Evolutionary conservation across 2,888 invertebrate genomes (phyloP).

Genomic region (Hydropsyche betteni): DNA sequence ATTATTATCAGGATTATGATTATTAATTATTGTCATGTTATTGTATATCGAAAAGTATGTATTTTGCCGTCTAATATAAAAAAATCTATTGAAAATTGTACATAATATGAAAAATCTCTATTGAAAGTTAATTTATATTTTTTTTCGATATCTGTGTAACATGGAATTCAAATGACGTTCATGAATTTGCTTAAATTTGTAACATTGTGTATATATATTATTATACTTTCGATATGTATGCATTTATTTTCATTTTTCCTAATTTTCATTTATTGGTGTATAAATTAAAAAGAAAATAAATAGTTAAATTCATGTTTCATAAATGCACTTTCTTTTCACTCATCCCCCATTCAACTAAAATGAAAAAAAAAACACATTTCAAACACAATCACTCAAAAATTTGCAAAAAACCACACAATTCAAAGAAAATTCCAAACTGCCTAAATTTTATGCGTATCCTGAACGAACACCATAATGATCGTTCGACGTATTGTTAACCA

Average conservation of each 20-base stretch:
- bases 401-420: too few species aligned
- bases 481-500: constrained; percentile 5
- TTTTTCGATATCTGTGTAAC: constrained; percentile 17
- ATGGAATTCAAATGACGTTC: not conserved
- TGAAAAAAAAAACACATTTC: too few species aligned
- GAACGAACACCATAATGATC: not conserved
- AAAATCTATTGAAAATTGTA: constrained; percentile 23
- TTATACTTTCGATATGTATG: too few species aligned
- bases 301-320: constrained; percentile 35
- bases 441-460: too few species aligned
- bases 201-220: too few species aligned
- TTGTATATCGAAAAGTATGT: constrained; percentile 17
- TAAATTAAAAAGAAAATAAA: constrained; percentile 35
- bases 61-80: constrained; percentile 25
- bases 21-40: constrained; percentile 15
- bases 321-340: constrained; percentile 18
- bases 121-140: constrained; percentile 18
- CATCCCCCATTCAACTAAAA: not conserved
- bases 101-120: constrained; percentile 22
- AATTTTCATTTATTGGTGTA: constrained; percentile 37
- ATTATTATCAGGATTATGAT: constrained; percentile 1
- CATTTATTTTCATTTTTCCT: constrained; percentile 14
- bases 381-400: too few species aligned
- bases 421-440: too few species aligned
- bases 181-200: constrained; percentile 12